These are phyloP conservation scores for Macrosteles quadrilineatus DNA, from an alignment of 1,140 invertebrate species.

Conservation along the genomic window DNA sequence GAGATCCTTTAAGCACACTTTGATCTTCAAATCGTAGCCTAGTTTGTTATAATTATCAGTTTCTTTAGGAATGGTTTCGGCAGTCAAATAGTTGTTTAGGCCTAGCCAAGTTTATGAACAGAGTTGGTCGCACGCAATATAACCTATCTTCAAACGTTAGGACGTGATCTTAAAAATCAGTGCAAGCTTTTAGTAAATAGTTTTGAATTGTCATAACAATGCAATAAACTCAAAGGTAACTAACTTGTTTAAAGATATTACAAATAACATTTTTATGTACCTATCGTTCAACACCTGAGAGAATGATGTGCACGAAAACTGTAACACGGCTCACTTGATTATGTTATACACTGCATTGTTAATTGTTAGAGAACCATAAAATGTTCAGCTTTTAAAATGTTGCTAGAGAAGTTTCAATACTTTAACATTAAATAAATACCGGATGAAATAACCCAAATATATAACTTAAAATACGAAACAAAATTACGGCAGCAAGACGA, in stretches of 20 bases:
- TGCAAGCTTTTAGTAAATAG: too few species aligned
- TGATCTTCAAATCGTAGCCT: too few species aligned
- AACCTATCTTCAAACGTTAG: too few species aligned
- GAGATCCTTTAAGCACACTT: too few species aligned
- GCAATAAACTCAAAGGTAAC: background rate
- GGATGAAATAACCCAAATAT: background rate
- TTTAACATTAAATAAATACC: background rate
- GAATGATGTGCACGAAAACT: background rate
- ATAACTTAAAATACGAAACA: background rate
- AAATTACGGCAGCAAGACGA: background rate
- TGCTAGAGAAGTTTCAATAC: background rate
- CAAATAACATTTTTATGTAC: background rate
- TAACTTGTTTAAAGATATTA: background rate
- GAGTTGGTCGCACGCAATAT: too few species aligned
- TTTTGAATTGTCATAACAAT: slow-evolving; percentile 8
- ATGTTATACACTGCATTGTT: background rate
- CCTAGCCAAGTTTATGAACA: too few species aligned
- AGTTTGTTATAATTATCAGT: too few species aligned
- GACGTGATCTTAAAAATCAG: too few species aligned
- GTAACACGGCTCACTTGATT: slow-evolving; percentile 20
- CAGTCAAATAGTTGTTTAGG: too few species aligned
- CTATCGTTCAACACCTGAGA: background rate
- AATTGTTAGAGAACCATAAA: background rate
- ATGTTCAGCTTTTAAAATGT: background rate
- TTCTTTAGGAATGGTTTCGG: too few species aligned